A percentile compares a stretch with the other conserved stretches of the same genome.
These are phyloP conservation scores for Himalopsyche phryganea DNA, from an alignment of 1,140 invertebrate species.

Conservation along the genomic window DNA sequence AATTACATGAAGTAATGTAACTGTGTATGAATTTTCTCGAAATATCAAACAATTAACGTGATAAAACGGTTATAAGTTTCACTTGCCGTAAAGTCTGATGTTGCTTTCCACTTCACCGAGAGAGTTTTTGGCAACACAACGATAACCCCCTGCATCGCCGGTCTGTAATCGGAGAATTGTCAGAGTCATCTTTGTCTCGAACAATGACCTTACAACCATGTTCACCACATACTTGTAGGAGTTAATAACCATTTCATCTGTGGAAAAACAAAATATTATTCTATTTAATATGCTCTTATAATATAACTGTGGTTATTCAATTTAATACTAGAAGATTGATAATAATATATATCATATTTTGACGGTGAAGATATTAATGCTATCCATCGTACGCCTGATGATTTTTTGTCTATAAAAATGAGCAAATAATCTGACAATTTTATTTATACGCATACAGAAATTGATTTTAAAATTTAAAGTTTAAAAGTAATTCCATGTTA, in stretches of 20 bases:
- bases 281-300: no score
- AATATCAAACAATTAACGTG: no score
- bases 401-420: no score
- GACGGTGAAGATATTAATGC: no score
- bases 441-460: no score
- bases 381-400: no score
- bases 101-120: slow-evolving; percentile 84
- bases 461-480: no score
- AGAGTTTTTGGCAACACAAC: slow-evolving; percentile 88
- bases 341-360: no score
- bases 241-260: slow-evolving; percentile 80
- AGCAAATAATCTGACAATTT: no score
- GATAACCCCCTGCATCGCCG: slow-evolving; percentile 80
- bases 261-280: slow-evolving; percentile 25
- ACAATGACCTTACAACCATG: slow-evolving; percentile 64
- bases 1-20: background rate
- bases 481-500: no score
- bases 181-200: slow-evolving; percentile 81
- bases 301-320: background rate
- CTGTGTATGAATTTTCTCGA: background rate
- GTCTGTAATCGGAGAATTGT: slow-evolving; percentile 74
- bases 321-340: no score
- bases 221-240: slow-evolving; percentile 80
- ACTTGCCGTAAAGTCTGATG: slow-evolving; percentile 85
- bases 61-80: background rate